phyloP scores from a whole-genome alignment of 2,888 invertebrate species.

The Drosophila recens region DNA sequence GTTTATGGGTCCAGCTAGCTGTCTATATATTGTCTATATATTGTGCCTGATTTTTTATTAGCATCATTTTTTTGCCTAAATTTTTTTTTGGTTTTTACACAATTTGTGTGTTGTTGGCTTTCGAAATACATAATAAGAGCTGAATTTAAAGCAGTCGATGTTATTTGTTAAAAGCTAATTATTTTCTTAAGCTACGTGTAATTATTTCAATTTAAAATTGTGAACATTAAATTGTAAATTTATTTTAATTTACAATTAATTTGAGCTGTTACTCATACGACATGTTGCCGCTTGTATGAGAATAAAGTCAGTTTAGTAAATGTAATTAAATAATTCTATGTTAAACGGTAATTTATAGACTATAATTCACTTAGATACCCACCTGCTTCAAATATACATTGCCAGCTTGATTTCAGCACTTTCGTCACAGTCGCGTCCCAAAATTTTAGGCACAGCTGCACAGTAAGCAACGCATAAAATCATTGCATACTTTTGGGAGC shows the following conservation, averaged over 20 bases:
- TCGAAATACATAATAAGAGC: conserved; percentile 45
- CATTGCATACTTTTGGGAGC: conserved; percentile 41
- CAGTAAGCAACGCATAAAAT: background rate
- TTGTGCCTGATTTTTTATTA: conserved; percentile 15
- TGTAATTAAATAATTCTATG: background rate
- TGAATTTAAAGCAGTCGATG: background rate
- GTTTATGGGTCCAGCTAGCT: conserved; percentile 36
- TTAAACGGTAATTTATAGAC: background rate
- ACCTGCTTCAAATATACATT: background rate
- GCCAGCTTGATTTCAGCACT: background rate
- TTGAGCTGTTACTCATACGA: no score
- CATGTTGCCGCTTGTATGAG: background rate
- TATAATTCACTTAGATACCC: background rate
- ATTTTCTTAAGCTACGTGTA: conserved; percentile 17
- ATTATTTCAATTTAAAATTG: background rate
- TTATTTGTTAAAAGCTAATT: conserved; percentile 24
- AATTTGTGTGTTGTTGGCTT: conserved; percentile 50
- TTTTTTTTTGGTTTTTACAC: conserved; percentile 45
- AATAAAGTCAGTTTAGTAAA: background rate
- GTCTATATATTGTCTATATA: conserved; percentile 25
- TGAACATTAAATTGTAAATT: no score
- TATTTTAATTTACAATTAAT: no score
- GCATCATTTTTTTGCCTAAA: conserved; percentile 24
- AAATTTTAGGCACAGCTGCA: conserved; percentile 1
- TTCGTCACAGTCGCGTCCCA: conserved; percentile 26